These are phyloP conservation scores for Anguilla megastoma DNA, from an alignment of 2,797 vertebrate species.

Conservation along the genomic window DNA sequence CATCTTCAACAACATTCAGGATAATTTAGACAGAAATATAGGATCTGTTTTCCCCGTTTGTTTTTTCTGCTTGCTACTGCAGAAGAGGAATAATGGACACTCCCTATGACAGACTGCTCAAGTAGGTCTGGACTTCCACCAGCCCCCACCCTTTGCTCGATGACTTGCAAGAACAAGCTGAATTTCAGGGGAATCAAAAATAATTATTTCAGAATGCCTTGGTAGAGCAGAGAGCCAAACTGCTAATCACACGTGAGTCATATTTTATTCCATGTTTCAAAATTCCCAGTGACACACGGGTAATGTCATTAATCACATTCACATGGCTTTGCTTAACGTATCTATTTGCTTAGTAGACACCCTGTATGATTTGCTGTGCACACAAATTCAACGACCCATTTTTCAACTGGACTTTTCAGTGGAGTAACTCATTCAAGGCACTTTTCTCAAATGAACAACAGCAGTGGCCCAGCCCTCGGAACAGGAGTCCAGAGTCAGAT, in stretches of 20 bases:
- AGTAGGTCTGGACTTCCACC: not conserved
- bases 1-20: not conserved
- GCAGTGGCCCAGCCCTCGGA: not conserved
- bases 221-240: not conserved
- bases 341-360: not conserved
- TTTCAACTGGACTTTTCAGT: not conserved
- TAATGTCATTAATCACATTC: not conserved
- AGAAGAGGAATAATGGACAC: not conserved
- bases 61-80: not conserved
- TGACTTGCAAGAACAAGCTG: not conserved
- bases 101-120: not conserved
- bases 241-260: not conserved
- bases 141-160: not conserved
- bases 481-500: not conserved
- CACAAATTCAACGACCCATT: not conserved
- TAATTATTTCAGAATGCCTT: constrained; percentile 10
- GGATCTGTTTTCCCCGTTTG: not conserved
- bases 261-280: not conserved
- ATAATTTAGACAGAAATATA: too few relatives aligned
- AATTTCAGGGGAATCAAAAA: not conserved
- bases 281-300: not conserved
- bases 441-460: not conserved
- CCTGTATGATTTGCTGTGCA: not conserved
- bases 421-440: not conserved
- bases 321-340: not conserved